Conservation (phyloP, 2,888 invertebrate species). For the Prosopocoilus inquinatus region DNA sequence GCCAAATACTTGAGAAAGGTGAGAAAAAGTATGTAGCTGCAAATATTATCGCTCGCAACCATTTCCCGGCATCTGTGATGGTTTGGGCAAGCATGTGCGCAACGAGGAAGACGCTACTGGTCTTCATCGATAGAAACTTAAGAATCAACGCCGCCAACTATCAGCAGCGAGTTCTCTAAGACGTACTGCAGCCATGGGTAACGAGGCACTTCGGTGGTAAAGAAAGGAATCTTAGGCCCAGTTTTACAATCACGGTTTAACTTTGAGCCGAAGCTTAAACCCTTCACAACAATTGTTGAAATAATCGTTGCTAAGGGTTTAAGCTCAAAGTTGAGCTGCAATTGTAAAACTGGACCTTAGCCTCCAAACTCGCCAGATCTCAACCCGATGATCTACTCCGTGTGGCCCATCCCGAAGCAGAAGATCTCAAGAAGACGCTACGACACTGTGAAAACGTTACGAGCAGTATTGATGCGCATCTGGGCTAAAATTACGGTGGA, state of each 20-base stretch:
- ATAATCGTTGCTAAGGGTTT: no score
- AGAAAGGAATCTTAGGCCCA: background rate
- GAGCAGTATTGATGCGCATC: background rate
- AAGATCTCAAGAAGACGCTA: background rate
- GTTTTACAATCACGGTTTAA: background rate
- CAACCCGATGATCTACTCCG: background rate
- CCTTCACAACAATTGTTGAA: no score
- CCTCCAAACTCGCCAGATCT: no score
- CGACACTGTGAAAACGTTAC: background rate
- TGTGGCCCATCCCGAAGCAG: background rate
- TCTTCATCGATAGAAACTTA: background rate
- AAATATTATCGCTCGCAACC: background rate
- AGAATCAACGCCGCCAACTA: background rate
- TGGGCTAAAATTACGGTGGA: no score
- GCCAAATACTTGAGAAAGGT: no score
- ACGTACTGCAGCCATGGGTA: background rate
- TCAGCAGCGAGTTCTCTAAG: background rate
- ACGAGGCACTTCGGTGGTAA: background rate
- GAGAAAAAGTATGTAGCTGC: background rate
- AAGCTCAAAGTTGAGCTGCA: no score
- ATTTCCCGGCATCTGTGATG: no score
- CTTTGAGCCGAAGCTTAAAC: no score
- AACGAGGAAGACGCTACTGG: background rate
- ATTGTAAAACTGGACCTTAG: no score
- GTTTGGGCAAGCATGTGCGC: background rate